Conservation (phyloP, 2,888 invertebrate species). For the Drosophila neotestacea region DNA sequence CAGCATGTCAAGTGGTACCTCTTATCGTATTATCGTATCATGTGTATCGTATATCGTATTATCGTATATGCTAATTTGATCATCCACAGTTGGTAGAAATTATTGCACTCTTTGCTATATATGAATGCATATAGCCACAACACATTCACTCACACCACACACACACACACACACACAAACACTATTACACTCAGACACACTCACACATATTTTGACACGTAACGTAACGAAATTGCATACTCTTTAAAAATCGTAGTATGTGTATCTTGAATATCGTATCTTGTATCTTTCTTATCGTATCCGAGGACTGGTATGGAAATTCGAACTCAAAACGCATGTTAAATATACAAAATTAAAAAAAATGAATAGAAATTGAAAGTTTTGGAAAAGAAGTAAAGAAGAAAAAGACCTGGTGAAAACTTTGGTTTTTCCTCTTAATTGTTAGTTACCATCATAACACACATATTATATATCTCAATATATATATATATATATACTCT, state of each 20-base stretch:
- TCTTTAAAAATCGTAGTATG: conserved; percentile 37
- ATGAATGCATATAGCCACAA: conserved; percentile 23
- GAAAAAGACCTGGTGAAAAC: conserved; percentile 1
- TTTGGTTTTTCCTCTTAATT: conserved; percentile 1
- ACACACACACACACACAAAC: conserved; percentile 2
- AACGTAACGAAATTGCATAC: conserved; percentile 30
- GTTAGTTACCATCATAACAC: conserved; percentile 5
- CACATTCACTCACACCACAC: neutral
- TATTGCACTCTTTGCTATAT: conserved; percentile 18
- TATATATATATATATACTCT: conserved; percentile 10
- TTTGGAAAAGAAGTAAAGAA: neutral
- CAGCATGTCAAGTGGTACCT: conserved; percentile 6
- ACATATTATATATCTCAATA: conserved; percentile 13
- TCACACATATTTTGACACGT: conserved; percentile 6
- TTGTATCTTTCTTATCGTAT: conserved; percentile 49
- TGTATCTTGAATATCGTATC: conserved; percentile 44
- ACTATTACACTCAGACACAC: conserved; percentile 15
- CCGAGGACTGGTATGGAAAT: conserved; percentile 58
- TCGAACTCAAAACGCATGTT: conserved; percentile 44
- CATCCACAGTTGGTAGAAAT: conserved; percentile 6
- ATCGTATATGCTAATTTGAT: neutral
- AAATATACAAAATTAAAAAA: neutral
- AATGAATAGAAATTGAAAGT: conserved; percentile 3
- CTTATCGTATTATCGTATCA: conserved; percentile 9
- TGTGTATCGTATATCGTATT: conserved; percentile 5